Evolutionary conservation across 2,113 vertebrate genomes (phyloP).

Genomic region (Passer domesticus): DNA sequence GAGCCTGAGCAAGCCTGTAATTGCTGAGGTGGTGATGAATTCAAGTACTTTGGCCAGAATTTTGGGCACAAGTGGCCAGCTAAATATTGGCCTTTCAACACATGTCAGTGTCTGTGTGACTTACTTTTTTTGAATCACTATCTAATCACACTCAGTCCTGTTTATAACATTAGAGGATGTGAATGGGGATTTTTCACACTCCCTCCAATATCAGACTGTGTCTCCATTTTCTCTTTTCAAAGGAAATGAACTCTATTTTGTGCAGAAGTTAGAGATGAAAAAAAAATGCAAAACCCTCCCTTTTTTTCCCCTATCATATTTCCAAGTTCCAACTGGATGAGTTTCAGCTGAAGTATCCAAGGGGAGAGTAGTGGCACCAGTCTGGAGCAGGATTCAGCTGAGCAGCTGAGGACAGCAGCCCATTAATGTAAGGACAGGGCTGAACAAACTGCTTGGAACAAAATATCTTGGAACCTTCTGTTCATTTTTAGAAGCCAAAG

Average conservation of each 20-base stretch:
- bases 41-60: background rate
- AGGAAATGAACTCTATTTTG: background rate
- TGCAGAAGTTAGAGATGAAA: background rate
- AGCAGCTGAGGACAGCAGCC: background rate
- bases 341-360: background rate
- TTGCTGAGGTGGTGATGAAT: background rate
- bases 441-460: background rate
- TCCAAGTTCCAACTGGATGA: background rate
- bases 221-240: background rate
- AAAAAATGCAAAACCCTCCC: accelerated
- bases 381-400: background rate
- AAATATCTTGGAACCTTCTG: background rate
- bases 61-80: background rate
- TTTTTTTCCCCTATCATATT: background rate
- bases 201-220: background rate
- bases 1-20: background rate
- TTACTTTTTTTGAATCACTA: background rate
- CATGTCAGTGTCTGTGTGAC: background rate
- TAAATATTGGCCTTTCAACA: background rate
- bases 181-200: background rate
- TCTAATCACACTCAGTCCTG: background rate
- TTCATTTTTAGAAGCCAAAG: background rate
- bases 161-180: background rate
- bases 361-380: background rate
- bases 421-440: background rate